Evolutionary conservation across 64 coral and sea anemone genomes (phyloP).

Genomic region (Astreopora myriophthalma): DNA sequence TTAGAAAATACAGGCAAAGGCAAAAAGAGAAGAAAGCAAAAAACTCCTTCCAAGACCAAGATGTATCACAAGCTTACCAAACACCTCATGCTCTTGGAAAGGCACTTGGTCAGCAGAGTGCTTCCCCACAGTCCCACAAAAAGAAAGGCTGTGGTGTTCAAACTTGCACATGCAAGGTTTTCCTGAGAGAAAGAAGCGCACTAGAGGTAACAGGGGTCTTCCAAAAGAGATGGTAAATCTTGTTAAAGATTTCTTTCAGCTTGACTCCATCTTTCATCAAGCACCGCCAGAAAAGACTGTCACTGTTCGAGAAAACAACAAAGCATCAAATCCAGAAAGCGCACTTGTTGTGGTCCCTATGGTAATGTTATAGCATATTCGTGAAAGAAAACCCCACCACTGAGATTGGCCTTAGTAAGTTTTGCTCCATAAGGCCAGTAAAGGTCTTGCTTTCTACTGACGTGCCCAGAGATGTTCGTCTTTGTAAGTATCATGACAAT

Average conservation of each 20-base stretch:
- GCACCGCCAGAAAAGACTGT: no score
- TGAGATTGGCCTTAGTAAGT: constrained; percentile 67
- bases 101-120: background rate
- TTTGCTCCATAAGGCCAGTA: constrained; percentile 46
- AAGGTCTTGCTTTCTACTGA: constrained; percentile 55
- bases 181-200: background rate
- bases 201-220: background rate
- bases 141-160: background rate
- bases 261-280: no score
- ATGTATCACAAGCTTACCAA: background rate
- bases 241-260: background rate
- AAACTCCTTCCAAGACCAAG: background rate
- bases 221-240: background rate
- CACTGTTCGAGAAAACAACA: no score
- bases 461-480: constrained; percentile 64
- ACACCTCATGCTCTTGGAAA: background rate
- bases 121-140: background rate
- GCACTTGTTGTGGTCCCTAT: constrained; percentile 28
- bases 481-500: constrained; percentile 74
- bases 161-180: background rate
- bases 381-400: constrained; percentile 58
- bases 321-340: constrained; percentile 32
- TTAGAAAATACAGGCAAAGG: background rate
- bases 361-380: no score
- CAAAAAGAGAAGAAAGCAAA: background rate